A percentile compares a stretch with the other conserved stretches of the same genome.
Evolutionary conservation across 2,113 vertebrate species (phyloP).

Genomic region (Pogonocichla stellata): DNA sequence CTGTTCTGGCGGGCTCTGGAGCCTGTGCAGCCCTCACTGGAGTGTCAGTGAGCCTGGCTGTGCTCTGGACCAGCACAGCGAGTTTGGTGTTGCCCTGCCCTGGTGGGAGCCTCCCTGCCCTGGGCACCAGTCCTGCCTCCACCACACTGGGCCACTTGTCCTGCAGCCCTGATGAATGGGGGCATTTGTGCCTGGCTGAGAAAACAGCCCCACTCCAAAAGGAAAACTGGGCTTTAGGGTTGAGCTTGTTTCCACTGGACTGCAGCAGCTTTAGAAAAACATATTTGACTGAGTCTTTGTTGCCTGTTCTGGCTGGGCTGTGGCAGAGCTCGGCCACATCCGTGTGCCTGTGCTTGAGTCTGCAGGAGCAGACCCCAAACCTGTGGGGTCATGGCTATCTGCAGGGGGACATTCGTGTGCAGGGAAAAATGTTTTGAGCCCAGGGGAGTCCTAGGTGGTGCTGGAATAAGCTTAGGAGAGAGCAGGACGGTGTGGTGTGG

Average conservation of each 20-base stretch:
- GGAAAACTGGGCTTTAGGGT: background rate
- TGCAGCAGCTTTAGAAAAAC: background rate
- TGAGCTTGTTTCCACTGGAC: constrained; percentile 5
- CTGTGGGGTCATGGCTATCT: background rate
- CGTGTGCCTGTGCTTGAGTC: background rate
- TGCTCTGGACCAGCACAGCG: background rate
- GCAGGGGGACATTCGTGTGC: background rate
- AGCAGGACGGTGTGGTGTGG: fast-evolving
- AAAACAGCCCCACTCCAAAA: background rate
- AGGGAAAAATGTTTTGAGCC: background rate
- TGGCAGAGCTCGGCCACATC: background rate
- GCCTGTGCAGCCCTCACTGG: background rate
- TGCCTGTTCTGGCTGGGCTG: background rate
- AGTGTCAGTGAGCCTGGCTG: background rate
- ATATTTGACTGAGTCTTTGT: background rate
- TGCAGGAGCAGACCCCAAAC: background rate
- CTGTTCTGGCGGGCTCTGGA: background rate
- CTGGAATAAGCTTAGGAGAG: background rate
- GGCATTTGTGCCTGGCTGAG: background rate
- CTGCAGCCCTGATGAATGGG: background rate
- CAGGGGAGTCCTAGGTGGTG: background rate
- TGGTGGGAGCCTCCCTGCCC: background rate
- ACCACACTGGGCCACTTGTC: background rate
- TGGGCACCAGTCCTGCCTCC: fast-evolving
- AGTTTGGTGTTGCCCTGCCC: background rate